Evolutionary conservation across 2,113 vertebrate genomes (phyloP), one percentile per base, ranked within the genome.

Genomic region (Oreochromis spilurus): DNA sequence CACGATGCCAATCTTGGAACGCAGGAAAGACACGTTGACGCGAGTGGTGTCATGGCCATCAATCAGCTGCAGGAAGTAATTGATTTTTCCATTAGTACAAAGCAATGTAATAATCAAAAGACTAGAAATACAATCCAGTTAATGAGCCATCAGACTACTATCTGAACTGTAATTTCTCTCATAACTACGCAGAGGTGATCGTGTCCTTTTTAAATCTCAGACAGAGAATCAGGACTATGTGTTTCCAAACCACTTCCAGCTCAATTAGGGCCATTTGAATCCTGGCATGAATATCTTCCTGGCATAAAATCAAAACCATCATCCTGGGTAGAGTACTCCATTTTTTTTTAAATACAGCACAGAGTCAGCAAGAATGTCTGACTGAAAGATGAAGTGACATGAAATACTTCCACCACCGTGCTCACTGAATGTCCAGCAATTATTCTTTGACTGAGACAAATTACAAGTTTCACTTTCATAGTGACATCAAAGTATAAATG

Each of bases 1-100:
- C 70, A 97, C 96, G 3, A 97, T 96, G 78, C 96, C 97, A 17
- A 97, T 97, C 91, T 96, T 97, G 48, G 97, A 96, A 5, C 96
- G 95, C 91, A 97, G 95, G 93, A 96, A 97, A 50, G 93, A 38
- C 48, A 97, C 96, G 19, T 91, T 96, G 95, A 96, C 81, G 2
- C 31, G 13, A 4, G 84, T 84, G 2, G 95, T 95, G 12, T 95
- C 91, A 3, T 83, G 95, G 57, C 96, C 96, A 82, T 97, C 97
- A 24, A 97, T 96, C 87, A 96, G 87, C 96, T 97, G 86, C 78
- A 81, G 57, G 83, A 93, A 83, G 92, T 70, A 29, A 93, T 92
- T 40, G 85, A 91, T 91, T 94, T 87, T 62, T 58, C 79, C 67
- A 86, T 95, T 87, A 92, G 87, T 75, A 38, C 21, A 80, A 62